Conservation (phyloP, 2,888 invertebrate species). For the Autographa pulchrina region DNA sequence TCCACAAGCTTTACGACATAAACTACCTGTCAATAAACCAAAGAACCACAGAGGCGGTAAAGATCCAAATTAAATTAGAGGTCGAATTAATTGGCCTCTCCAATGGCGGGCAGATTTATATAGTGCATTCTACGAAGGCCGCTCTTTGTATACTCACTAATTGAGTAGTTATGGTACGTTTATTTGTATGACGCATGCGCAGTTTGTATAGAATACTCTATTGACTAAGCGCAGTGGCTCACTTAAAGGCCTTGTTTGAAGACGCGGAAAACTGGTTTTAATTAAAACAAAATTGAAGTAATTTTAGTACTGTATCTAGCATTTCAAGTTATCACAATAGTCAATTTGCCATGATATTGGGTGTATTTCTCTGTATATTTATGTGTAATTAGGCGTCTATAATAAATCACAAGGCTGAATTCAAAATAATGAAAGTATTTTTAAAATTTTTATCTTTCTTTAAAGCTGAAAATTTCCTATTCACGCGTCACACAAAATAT, state of each 20-base stretch:
- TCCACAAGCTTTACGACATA: not conserved
- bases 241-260: not conserved
- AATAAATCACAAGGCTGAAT: too few species aligned
- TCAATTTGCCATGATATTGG: too few species aligned
- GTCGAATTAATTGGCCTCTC: constrained; percentile 63
- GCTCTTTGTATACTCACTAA: constrained; percentile 8
- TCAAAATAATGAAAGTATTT: too few species aligned
- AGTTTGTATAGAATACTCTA: not conserved
- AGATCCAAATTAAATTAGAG: constrained; percentile 52
- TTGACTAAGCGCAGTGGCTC: not conserved
- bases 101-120: constrained; percentile 51
- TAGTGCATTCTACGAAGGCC: constrained; percentile 31
- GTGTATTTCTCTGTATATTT: too few species aligned
- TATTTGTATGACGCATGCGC: constrained; percentile 5
- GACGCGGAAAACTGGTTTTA: not conserved
- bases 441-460: too few species aligned
- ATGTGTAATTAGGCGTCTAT: too few species aligned
- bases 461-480: not conserved
- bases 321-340: too few species aligned
- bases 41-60: not conserved
- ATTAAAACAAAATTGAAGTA: not conserved
- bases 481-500: not conserved
- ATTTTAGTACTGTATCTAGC: not conserved
- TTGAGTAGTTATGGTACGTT: not conserved
- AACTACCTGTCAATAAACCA: constrained; percentile 35